Percentiles rank a stretch among this genome's conserved stretches.
Evolutionary conservation across 2,113 vertebrate species (phyloP).

Genomic region (Oreochromis niloticus): DNA sequence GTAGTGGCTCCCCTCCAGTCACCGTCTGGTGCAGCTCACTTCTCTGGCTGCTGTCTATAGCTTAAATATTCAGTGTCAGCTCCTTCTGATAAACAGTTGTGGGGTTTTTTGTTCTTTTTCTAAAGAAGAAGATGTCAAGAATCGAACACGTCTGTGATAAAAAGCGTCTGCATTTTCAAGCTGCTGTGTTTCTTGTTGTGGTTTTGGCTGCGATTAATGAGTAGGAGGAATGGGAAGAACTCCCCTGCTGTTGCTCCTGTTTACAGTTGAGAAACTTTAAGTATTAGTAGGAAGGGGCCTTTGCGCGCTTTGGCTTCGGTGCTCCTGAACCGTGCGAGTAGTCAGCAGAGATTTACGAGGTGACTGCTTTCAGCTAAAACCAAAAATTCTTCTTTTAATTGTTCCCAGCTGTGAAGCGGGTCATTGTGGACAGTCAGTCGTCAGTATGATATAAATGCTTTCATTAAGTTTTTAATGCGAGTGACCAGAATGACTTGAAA

Average conservation of each 20-base stretch:
- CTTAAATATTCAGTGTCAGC: not conserved
- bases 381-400: not conserved
- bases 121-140: not conserved
- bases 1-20: not conserved
- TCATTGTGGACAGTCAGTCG: not conserved
- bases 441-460: not conserved
- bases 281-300: not conserved
- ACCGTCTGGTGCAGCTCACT: not conserved
- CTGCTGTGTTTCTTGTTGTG: not conserved
- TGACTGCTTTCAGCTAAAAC: not conserved
- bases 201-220: slow-evolving; percentile 2
- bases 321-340: not conserved
- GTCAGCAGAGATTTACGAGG: not conserved
- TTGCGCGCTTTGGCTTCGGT: not conserved
- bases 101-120: not conserved
- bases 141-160: slow-evolving; percentile 4
- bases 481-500: not conserved
- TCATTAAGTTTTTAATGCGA: not conserved
- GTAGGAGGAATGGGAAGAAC: slow-evolving; percentile 8
- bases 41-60: not conserved
- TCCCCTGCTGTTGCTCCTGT: slow-evolving; percentile 14
- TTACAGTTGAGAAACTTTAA: slow-evolving; percentile 21
- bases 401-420: not conserved
- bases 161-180: not conserved
- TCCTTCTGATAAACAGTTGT: not conserved